A percentile compares a stretch with the other conserved stretches of the same genome.
Conservation (phyloP, 1,140 invertebrate species). For the Formica selysi region DNA sequence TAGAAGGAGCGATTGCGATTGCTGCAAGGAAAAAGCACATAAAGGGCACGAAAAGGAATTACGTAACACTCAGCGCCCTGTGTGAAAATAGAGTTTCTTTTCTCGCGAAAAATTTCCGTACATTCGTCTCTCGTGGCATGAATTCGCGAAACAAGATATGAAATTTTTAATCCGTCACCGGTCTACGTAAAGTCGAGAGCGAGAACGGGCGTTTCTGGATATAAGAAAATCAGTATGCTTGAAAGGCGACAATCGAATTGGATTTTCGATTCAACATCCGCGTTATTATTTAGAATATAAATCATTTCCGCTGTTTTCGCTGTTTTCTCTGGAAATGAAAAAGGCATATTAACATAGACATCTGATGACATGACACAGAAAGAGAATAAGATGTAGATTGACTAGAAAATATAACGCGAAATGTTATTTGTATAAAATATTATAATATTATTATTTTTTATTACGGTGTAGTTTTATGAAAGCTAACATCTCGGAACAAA, state of each 20-base stretch:
- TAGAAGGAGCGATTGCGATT: not conserved
- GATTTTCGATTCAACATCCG: not conserved
- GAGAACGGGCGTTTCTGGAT: not conserved
- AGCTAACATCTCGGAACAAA: not conserved
- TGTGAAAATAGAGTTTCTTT: constrained; percentile 32
- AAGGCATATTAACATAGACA: not conserved
- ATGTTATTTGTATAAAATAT: not conserved
- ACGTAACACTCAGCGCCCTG: not conserved
- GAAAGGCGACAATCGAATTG: constrained; percentile 1
- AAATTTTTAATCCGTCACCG: constrained; percentile 61
- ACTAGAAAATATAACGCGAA: not conserved
- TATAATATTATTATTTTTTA: not conserved
- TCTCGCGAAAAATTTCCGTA: not conserved
- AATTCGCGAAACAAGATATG: constrained; percentile 45
- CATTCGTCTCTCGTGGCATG: not conserved
- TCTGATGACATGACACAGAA: not conserved
- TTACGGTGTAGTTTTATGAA: not conserved
- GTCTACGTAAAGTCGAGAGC: not conserved
- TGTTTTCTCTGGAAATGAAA: not conserved
- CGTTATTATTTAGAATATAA: constrained; percentile 25
- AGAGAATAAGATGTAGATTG: not conserved
- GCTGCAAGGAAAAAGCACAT: constrained; percentile 22
- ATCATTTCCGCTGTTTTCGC: not conserved
- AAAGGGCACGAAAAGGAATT: constrained; percentile 35
- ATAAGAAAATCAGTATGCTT: constrained; percentile 1